These are phyloP conservation scores for Intellagama lesueurii DNA, from an alignment of 2,797 vertebrate species.

Conservation along the genomic window DNA sequence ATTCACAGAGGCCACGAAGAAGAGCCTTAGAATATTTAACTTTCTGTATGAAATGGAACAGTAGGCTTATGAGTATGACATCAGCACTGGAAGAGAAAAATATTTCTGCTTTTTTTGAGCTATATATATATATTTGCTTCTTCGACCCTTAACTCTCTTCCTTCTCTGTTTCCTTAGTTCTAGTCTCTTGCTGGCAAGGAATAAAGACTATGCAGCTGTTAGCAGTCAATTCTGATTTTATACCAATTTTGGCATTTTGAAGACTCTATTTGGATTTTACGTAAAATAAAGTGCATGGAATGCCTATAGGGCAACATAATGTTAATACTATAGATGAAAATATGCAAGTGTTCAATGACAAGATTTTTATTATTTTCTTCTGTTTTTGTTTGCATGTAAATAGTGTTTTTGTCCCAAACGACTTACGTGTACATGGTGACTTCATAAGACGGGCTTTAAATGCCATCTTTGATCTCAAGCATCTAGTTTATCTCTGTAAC, in stretches of 20 bases:
- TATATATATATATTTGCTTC: neutral
- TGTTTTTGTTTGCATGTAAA: slow-evolving; percentile 56
- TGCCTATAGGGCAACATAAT: slow-evolving; percentile 8
- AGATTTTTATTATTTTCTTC: slow-evolving; percentile 52
- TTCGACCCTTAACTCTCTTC: neutral
- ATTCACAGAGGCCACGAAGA: too few relatives aligned
- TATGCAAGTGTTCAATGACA: slow-evolving; percentile 29
- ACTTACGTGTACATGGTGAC: slow-evolving; percentile 64
- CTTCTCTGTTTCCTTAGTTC: neutral
- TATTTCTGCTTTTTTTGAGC: neutral
- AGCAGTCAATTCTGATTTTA: neutral
- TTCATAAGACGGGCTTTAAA: slow-evolving; percentile 63
- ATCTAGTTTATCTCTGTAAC: slow-evolving; percentile 70
- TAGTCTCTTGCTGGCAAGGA: neutral
- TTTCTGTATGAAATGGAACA: neutral
- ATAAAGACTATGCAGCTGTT: neutral
- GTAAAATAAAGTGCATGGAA: neutral
- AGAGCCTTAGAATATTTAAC: neutral
- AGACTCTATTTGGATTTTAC: neutral
- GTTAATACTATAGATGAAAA: slow-evolving; percentile 25
- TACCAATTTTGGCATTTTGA: neutral
- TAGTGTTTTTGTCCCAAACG: slow-evolving; percentile 57
- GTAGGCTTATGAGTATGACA: neutral
- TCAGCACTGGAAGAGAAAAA: neutral
- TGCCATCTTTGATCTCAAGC: slow-evolving; percentile 72